Conservation (phyloP, 2,113 vertebrate species). For the Triplophysa tibetana region DNA sequence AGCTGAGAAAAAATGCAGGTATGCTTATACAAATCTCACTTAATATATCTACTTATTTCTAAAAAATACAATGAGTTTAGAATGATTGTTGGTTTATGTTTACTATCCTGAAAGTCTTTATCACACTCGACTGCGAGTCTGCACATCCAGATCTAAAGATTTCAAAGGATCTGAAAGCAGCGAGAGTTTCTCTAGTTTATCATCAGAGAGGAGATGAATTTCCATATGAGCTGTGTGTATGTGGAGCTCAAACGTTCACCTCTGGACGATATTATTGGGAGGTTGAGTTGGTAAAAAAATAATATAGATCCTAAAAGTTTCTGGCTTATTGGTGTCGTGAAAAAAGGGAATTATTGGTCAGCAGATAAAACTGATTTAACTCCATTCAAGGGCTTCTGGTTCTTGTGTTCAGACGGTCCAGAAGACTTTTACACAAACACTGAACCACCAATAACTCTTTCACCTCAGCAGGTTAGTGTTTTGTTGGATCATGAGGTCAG, state of each 20-base stretch:
- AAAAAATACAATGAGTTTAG: no score
- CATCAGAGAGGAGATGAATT: background rate
- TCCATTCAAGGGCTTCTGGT: constrained; percentile 59
- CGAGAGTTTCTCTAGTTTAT: no score
- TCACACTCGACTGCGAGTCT: no score
- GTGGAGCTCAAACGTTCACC: constrained; percentile 50
- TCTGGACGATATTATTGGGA: constrained; percentile 67
- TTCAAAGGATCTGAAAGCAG: no score
- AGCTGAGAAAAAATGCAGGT: no score
- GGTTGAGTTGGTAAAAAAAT: background rate
- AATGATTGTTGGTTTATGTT: no score
- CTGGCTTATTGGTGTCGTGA: constrained; percentile 67
- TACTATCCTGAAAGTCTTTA: no score
- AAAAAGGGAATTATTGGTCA: accelerated
- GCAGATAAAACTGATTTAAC: background rate
- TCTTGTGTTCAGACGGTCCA: constrained; percentile 54
- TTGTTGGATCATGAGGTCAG: constrained; percentile 56
- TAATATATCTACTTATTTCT: no score
- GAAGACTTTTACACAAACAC: constrained; percentile 49
- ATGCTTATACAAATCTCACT: no score
- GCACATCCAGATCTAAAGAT: no score
- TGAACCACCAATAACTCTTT: background rate
- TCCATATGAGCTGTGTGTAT: constrained; percentile 52
- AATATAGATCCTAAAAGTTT: constrained; percentile 8
- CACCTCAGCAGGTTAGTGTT: constrained; percentile 53